A percentile compares a stretch with the other conserved stretches of the same genome.
Evolutionary conservation across 2,888 invertebrate species (phyloP).

Genomic region (Neocrepidodera transversa): DNA sequence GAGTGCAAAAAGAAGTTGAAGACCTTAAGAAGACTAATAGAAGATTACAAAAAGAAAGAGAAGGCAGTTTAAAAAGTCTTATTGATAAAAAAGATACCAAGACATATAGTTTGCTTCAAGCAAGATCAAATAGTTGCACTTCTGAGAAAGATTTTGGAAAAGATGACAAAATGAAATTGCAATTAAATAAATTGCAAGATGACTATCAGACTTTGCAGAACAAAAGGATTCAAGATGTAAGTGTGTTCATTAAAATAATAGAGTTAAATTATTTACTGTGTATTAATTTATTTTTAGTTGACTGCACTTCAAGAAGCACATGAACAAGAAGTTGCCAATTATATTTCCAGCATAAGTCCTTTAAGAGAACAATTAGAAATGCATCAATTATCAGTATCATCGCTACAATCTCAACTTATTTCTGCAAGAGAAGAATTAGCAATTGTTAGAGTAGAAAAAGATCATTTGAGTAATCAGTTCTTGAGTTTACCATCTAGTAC

Average conservation of each 20-base stretch:
- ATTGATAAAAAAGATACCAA: slow-evolving; percentile 55
- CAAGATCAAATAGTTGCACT: slow-evolving; percentile 51
- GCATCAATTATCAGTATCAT: slow-evolving; percentile 65
- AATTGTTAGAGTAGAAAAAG: slow-evolving; percentile 64
- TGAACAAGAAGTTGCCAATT: slow-evolving; percentile 74
- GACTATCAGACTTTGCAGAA: slow-evolving; percentile 79
- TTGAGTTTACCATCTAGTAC: slow-evolving; percentile 37
- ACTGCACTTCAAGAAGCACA: slow-evolving; percentile 78
- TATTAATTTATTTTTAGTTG: slow-evolving; percentile 64
- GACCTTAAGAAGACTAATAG: slow-evolving; percentile 78
- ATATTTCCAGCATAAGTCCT: slow-evolving; percentile 68
- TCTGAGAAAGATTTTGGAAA: slow-evolving; percentile 60
- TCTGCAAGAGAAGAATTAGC: slow-evolving; percentile 62
- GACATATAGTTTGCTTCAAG: slow-evolving; percentile 55
- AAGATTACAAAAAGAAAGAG: slow-evolving; percentile 77
- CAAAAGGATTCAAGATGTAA: slow-evolving; percentile 81
- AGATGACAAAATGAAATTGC: slow-evolving; percentile 70
- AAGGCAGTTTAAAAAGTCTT: slow-evolving; percentile 64
- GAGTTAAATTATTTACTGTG: too few relatives aligned
- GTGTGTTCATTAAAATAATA: slow-evolving; percentile 46
- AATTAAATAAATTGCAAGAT: slow-evolving; percentile 66
- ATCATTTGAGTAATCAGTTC: slow-evolving; percentile 61
- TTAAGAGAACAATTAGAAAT: slow-evolving; percentile 68
- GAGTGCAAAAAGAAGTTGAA: slow-evolving; percentile 77
- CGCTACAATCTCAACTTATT: slow-evolving; percentile 56